phyloP scores from a whole-genome alignment of 2,888 invertebrate genomes.

The Deroplatys truncata region DNA sequence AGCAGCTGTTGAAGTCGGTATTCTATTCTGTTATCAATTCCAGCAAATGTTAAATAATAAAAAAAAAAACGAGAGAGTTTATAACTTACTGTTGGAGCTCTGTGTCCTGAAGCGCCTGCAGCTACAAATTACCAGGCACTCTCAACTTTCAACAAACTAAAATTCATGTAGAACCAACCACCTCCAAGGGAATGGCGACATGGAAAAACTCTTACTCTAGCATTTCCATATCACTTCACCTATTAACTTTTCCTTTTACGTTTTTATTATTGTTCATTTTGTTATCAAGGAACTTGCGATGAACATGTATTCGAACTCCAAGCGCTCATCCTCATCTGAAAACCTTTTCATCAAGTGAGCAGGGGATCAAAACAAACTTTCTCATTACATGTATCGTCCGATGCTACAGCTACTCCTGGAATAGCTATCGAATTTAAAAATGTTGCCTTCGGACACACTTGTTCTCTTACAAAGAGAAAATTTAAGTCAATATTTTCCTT shows the following conservation, averaged over 20 bases:
- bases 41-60: background rate
- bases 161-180: background rate
- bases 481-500: too few species aligned
- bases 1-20: too few species aligned
- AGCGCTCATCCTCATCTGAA: too few species aligned
- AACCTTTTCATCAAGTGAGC: background rate
- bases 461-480: too few species aligned
- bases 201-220: background rate
- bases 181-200: background rate
- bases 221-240: background rate
- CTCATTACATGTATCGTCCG: background rate
- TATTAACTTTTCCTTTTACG: background rate
- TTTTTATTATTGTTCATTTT: background rate
- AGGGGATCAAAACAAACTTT: background rate
- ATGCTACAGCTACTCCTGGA: too few species aligned
- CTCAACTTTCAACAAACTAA: background rate
- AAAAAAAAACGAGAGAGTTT: background rate
- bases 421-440: too few species aligned
- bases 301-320: too few species aligned
- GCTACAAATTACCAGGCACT: background rate
- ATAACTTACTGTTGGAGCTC: background rate
- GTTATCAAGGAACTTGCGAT: background rate
- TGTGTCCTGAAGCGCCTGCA: background rate
- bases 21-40: background rate
- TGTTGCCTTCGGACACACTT: too few species aligned